These are phyloP conservation scores for Sander lucioperca DNA, from an alignment of 2,113 vertebrate genomes.

Conservation along the genomic window DNA sequence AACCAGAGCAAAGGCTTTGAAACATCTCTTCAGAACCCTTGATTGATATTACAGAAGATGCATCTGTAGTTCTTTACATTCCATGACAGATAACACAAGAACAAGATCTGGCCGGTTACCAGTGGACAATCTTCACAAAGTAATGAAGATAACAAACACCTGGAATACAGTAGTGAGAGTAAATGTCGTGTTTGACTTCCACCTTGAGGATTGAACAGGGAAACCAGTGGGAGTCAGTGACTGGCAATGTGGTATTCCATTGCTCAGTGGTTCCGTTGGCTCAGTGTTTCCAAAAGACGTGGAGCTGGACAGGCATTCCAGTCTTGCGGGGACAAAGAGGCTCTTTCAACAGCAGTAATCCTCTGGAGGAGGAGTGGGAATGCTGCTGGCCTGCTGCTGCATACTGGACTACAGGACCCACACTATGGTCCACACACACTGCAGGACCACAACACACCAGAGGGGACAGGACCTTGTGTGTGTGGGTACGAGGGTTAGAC, in stretches of 20 bases:
- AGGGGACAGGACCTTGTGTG: not conserved
- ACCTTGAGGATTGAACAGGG: not conserved
- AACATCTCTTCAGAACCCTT: too few relatives aligned
- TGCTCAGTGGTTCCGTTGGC: slow-evolving; percentile 77
- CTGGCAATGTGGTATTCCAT: slow-evolving; percentile 57
- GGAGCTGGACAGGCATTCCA: slow-evolving; percentile 74
- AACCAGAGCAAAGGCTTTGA: not conserved
- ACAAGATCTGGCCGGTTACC: not conserved
- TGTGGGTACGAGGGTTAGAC: not conserved
- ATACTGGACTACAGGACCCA: slow-evolving; percentile 29
- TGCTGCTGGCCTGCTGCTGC: slow-evolving; percentile 38
- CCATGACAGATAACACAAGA: not conserved
- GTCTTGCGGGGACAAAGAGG: slow-evolving; percentile 71
- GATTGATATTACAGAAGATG: not conserved
- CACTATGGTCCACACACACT: slow-evolving; percentile 12
- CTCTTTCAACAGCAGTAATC: slow-evolving; percentile 78
- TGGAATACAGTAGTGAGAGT: not conserved
- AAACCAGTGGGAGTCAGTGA: slow-evolving; percentile 5
- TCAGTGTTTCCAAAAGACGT: slow-evolving; percentile 76
- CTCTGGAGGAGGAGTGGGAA: slow-evolving; percentile 67
- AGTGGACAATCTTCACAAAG: not conserved
- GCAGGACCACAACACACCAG: slow-evolving; percentile 8
- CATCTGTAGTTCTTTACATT: not conserved
- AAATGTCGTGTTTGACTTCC: not conserved
- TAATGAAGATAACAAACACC: not conserved